Evolutionary conservation across 2,113 vertebrate genomes (phyloP), one percentile per base, ranked within the genome.

Genomic region (Eira barbara): DNA sequence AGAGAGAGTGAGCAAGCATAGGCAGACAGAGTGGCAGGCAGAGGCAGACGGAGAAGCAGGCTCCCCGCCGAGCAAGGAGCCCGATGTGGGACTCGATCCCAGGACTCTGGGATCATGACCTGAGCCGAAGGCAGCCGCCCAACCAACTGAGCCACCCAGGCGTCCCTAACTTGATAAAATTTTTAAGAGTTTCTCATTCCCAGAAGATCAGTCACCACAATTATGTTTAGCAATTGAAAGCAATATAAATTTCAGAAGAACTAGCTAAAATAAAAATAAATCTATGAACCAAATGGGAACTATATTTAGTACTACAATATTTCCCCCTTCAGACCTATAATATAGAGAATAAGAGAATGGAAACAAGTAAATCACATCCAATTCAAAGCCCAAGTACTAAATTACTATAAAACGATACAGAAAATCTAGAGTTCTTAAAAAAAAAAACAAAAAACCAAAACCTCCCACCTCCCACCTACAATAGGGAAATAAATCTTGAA

Each of bases 401-500:
- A 52, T 86, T 96, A 67, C 18, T 87, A 3, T 82, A 59, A 76
- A 78, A 55, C 42, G 7, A 85, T 63, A 61, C 3, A 74, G 45
- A 89, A 93, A 69, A 63, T 42, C 31, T 93, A 93, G 87, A 91
- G 15, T 3, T 82, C 13, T 95, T 94, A 89, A 9, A 96, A 7
- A 67, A 87, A 83, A 49, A 49, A 49, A 4, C 4, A 52, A 52
- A 52, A 49, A 15, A 15, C 14, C 14, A 52, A 15, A 52, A 90
- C 39, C 39, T 42, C 39, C 39, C 39, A 92, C 39, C 63, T 42
- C 86, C 20, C 42, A 91, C 69, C 52, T 96, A 84, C 9, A 95
- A 42, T 45, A 88, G 57, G 42, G 82, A 97, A 97, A 95, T 73
- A 96, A 34, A 95, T 98, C 71, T 96, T 97, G 84, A 97, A 94